Conservation (phyloP, 2,797 vertebrate species). For the Gastrophryne carolinensis region DNA sequence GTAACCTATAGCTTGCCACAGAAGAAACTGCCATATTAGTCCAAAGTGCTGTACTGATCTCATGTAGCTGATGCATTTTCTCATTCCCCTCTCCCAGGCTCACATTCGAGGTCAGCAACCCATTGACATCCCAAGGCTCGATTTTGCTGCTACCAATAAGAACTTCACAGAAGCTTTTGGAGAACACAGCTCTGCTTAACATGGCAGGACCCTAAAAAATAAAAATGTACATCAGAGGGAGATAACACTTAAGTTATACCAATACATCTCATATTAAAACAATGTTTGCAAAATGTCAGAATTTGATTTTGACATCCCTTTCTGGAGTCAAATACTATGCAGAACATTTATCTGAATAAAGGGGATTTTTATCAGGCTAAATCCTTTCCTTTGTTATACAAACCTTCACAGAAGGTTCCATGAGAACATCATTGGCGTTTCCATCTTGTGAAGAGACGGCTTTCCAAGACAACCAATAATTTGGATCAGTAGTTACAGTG, state of each 20-base stretch:
- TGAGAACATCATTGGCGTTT: conserved; percentile 53
- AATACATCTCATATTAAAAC: too few species aligned
- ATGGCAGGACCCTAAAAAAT: conserved; percentile 82
- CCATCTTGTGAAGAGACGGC: conserved; percentile 63
- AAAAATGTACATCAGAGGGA: conserved; percentile 49
- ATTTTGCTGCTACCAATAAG: conserved; percentile 74
- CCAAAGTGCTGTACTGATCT: conserved; percentile 82
- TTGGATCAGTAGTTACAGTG: conserved; percentile 80
- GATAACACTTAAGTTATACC: too few species aligned
- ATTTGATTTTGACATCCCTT: too few species aligned
- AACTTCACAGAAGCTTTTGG: conserved; percentile 86
- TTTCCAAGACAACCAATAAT: conserved; percentile 88
- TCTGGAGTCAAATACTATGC: too few species aligned
- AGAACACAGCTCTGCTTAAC: conserved; percentile 85
- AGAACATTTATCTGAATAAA: too few species aligned
- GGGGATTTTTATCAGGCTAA: too few species aligned
- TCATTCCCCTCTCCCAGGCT: conserved; percentile 87
- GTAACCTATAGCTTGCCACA: conserved; percentile 83
- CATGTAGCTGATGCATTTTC: conserved; percentile 83
- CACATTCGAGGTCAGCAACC: conserved; percentile 76
- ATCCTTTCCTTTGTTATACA: too few species aligned
- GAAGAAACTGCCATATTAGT: conserved; percentile 82
- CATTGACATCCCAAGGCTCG: conserved; percentile 75
- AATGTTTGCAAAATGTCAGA: too few species aligned
- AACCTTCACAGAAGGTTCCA: conserved; percentile 70